These are phyloP conservation scores for Mirounga angustirostris DNA, from an alignment of 2,113 vertebrate genomes.

Conservation along the genomic window DNA sequence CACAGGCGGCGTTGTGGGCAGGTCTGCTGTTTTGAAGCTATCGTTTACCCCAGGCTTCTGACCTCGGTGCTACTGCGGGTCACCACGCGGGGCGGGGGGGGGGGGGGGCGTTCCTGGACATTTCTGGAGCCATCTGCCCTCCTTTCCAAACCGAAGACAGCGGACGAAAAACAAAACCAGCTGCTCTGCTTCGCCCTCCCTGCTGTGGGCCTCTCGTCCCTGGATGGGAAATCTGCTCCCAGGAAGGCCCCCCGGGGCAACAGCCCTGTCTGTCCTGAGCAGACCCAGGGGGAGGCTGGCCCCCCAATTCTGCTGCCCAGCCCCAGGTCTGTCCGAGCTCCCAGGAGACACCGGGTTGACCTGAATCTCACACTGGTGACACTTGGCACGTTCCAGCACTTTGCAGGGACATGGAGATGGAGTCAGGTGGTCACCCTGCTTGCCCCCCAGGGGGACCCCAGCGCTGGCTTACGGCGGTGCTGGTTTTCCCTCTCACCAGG, in stretches of 20 bases:
- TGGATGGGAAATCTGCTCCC: neutral
- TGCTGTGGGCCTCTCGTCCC: accelerated
- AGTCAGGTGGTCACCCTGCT: neutral
- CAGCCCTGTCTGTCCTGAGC: neutral
- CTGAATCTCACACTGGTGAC: neutral
- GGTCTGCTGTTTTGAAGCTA: neutral
- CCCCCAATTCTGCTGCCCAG: no score
- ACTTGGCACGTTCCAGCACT: neutral
- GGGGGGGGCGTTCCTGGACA: neutral
- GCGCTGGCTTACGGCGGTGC: neutral
- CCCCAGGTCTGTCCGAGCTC: neutral
- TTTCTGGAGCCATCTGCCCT: neutral
- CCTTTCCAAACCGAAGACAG: neutral
- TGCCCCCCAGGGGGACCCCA: neutral
- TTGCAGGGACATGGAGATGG: neutral
- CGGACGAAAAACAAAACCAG: neutral
- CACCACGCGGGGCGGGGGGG: neutral
- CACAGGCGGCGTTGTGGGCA: neutral
- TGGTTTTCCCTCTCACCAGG: neutral
- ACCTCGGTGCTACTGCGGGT: neutral
- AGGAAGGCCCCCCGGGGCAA: neutral
- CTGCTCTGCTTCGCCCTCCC: accelerated
- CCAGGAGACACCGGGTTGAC: neutral
- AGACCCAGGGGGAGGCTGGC: accelerated
- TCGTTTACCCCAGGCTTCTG: neutral